Percentiles rank a stretch among this genome's conserved stretches.
phyloP scores from a whole-genome alignment of 2,888 invertebrate species.

The Laspeyria flexula region DNA sequence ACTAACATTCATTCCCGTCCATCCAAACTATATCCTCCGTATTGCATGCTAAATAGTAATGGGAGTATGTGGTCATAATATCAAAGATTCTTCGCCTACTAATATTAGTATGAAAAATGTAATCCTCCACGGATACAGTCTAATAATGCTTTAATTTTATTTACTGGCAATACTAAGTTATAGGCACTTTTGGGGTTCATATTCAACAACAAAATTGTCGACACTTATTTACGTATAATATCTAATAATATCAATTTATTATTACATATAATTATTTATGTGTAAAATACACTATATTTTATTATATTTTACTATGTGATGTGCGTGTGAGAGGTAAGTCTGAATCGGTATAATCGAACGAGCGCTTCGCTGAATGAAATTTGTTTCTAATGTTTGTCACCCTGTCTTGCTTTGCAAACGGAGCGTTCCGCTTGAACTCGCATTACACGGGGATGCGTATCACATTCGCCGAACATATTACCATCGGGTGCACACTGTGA shows the following conservation, averaged over 20 bases:
- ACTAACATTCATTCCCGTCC: slow-evolving; percentile 24
- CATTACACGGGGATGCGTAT: slow-evolving; percentile 24
- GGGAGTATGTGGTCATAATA: slow-evolving; percentile 86
- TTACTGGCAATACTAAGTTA: slow-evolving; percentile 44
- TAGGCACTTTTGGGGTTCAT: slow-evolving; percentile 36
- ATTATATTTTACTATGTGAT: slow-evolving; percentile 19
- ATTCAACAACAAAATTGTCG: slow-evolving; percentile 31
- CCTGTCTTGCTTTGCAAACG: slow-evolving; percentile 70
- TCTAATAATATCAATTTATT: slow-evolving; percentile 13
- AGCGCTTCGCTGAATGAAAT: slow-evolving; percentile 56
- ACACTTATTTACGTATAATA: slow-evolving; percentile 22
- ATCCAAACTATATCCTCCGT: slow-evolving; percentile 44
- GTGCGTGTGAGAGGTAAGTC: slow-evolving; percentile 55
- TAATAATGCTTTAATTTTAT: slow-evolving; percentile 61
- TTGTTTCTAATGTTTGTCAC: slow-evolving; percentile 58
- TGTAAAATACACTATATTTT: slow-evolving; percentile 48
- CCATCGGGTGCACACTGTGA: slow-evolving; percentile 1
- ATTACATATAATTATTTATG: slow-evolving; percentile 23
- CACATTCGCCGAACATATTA: slow-evolving; percentile 13
- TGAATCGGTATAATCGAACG: slow-evolving; percentile 36
- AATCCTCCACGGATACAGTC: slow-evolving; percentile 52
- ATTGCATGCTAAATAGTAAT: slow-evolving; percentile 78
- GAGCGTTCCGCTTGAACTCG: slow-evolving; percentile 40
- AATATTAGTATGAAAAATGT: slow-evolving; percentile 50
- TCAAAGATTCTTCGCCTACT: slow-evolving; percentile 76